These are phyloP conservation scores for Tenodera sinensis DNA, from an alignment of 2,888 invertebrate genomes.

Conservation along the genomic window DNA sequence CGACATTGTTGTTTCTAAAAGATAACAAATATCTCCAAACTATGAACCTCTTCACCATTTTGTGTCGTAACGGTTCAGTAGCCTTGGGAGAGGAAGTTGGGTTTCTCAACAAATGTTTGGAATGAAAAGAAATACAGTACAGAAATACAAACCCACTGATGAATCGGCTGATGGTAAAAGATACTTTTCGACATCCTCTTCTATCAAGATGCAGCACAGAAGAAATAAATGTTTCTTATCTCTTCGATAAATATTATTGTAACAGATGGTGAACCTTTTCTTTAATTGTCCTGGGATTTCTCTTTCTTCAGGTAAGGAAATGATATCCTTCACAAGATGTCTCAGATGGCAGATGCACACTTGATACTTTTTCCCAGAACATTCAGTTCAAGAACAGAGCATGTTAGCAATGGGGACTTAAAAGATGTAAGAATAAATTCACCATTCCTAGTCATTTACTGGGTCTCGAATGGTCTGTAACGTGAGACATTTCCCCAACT, in stretches of 20 bases:
- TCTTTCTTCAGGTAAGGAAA: neutral
- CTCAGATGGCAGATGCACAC: neutral
- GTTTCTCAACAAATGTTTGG: neutral
- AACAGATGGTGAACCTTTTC: neutral
- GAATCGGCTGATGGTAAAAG: neutral
- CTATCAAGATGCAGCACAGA: neutral
- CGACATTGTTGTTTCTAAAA: neutral
- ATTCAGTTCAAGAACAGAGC: neutral
- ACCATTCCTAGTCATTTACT: too few relatives aligned
- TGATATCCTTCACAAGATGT: neutral
- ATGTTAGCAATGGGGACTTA: neutral
- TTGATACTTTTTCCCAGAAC: neutral
- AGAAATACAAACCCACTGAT: neutral
- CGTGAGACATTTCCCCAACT: too few relatives aligned
- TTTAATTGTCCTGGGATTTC: neutral
- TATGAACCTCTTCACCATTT: neutral
- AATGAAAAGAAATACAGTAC: neutral
- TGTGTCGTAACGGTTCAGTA: neutral
- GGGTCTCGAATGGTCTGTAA: too few relatives aligned
- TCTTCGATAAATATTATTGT: neutral
- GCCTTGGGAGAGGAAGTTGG: neutral
- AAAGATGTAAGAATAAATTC: too few relatives aligned
- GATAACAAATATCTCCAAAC: neutral
- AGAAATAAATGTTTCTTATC: neutral
- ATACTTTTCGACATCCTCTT: neutral